Conservation (phyloP, 1,140 invertebrate species). For the Calephelis nemesis region DNA sequence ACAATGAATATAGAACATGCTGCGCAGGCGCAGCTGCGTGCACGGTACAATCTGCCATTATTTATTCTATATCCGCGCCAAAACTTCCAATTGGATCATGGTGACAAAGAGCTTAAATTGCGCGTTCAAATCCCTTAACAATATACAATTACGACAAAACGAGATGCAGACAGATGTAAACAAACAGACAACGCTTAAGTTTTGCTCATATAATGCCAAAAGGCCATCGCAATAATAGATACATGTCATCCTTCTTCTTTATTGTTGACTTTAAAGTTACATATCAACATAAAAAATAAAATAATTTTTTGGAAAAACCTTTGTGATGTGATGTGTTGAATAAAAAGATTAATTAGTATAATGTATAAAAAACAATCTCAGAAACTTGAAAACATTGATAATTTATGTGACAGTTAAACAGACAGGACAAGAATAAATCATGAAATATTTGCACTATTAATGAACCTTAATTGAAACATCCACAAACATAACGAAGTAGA, state of each 20-base stretch:
- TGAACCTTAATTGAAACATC: conserved; percentile 42
- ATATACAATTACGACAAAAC: conserved; percentile 61
- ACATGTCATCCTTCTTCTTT: not conserved
- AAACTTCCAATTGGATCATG: conserved; percentile 68
- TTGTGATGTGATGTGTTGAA: too few relatives aligned
- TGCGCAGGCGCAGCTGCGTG: conserved; percentile 59
- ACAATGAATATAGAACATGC: conserved; percentile 16
- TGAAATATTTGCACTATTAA: too few relatives aligned
- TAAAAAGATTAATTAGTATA: too few relatives aligned
- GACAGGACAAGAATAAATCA: too few relatives aligned
- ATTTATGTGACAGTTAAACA: too few relatives aligned
- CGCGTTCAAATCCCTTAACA: conserved; percentile 73
- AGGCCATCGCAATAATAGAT: conserved; percentile 1
- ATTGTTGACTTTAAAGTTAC: too few relatives aligned
- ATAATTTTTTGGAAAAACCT: too few relatives aligned
- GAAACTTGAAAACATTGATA: too few relatives aligned
- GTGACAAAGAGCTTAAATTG: conserved; percentile 75
- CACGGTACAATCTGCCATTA: conserved; percentile 59
- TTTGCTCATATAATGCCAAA: conserved; percentile 19
- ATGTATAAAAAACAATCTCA: too few relatives aligned
- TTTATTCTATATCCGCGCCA: conserved; percentile 74
- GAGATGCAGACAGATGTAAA: conserved; percentile 71
- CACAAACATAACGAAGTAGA: conserved; percentile 40
- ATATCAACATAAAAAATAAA: too few relatives aligned
- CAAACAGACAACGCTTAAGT: conserved; percentile 38